Conservation (phyloP, 2,797 vertebrate genomes). For the Tokudaia tokunoshimensis region DNA sequence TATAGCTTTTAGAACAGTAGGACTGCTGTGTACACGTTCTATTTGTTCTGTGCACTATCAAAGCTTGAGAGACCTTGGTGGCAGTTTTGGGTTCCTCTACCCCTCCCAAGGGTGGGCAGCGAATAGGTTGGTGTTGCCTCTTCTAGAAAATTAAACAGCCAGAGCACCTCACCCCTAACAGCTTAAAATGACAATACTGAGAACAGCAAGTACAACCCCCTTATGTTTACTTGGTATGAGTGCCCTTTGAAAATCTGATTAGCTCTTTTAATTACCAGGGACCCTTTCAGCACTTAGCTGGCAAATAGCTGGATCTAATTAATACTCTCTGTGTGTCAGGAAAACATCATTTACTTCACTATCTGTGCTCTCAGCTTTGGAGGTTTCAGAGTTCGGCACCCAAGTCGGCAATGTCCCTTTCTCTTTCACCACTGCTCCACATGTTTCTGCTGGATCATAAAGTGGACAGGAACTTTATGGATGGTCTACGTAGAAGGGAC, state of each 20-base stretch:
- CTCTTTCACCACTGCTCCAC: not conserved
- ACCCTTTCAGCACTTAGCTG: not conserved
- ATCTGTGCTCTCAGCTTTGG: not conserved
- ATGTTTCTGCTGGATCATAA: too few species aligned
- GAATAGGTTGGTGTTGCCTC: not conserved
- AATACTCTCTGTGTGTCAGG: not conserved
- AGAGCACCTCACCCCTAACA: not conserved
- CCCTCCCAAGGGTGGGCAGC: not conserved
- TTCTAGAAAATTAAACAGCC: not conserved
- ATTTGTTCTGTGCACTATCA: not conserved
- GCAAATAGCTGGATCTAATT: conserved; percentile 43
- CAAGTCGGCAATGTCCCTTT: not conserved
- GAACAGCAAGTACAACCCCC: not conserved
- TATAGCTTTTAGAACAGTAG: not conserved
- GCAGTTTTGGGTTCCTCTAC: not conserved
- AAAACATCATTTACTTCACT: not conserved
- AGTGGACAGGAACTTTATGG: not conserved
- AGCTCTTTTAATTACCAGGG: conserved; percentile 56
- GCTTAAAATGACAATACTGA: not conserved
- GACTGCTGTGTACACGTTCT: too few species aligned
- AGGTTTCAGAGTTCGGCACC: not conserved
- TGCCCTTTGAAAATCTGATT: conserved; percentile 65
- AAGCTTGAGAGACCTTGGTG: not conserved
- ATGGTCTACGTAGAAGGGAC: not conserved
- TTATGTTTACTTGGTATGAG: not conserved